phyloP scores from a whole-genome alignment of 2,888 invertebrate genomes.

The Diloba caeruleocephala region DNA sequence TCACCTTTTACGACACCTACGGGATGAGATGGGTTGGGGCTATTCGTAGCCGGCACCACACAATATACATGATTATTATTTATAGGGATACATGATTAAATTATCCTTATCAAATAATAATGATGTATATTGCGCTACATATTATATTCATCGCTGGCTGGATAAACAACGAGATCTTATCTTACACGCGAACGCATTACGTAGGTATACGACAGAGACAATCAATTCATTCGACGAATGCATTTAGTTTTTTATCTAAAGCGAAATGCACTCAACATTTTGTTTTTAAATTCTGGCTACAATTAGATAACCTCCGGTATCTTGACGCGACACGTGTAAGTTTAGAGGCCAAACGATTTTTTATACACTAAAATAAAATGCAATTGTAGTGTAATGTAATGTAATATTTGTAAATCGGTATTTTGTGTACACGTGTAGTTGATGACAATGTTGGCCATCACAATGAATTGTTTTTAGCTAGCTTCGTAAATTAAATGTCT shows the following conservation, averaged over 20 bases:
- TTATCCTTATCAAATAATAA: too few species aligned
- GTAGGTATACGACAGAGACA: slow-evolving; percentile 28
- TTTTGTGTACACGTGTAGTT: slow-evolving; percentile 20
- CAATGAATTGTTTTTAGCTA: slow-evolving; percentile 18
- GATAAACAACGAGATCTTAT: slow-evolving; percentile 17
- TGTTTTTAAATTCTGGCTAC: slow-evolving; percentile 59
- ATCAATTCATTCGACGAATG: slow-evolving; percentile 19
- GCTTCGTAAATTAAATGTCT: slow-evolving; percentile 3
- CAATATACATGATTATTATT: too few species aligned
- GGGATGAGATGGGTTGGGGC: too few species aligned
- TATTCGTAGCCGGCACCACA: too few species aligned
- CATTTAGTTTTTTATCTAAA: slow-evolving; percentile 35
- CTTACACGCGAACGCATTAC: slow-evolving; percentile 27
- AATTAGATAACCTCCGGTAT: slow-evolving; percentile 61
- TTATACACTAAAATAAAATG: slow-evolving; percentile 49
- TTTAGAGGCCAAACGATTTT: slow-evolving; percentile 49
- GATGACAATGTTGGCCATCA: slow-evolving; percentile 14
- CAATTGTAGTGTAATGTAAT: slow-evolving; percentile 35
- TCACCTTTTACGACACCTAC: too few species aligned
- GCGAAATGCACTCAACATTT: slow-evolving; percentile 75
- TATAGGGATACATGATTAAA: too few species aligned
- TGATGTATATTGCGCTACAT: slow-evolving; percentile 13
- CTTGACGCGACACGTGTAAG: slow-evolving; percentile 69
- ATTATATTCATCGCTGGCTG: slow-evolving; percentile 1
- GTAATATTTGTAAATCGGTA: slow-evolving; percentile 14